phyloP scores from a whole-genome alignment of 2,113 vertebrate species.

The Irena cyanogastra region DNA sequence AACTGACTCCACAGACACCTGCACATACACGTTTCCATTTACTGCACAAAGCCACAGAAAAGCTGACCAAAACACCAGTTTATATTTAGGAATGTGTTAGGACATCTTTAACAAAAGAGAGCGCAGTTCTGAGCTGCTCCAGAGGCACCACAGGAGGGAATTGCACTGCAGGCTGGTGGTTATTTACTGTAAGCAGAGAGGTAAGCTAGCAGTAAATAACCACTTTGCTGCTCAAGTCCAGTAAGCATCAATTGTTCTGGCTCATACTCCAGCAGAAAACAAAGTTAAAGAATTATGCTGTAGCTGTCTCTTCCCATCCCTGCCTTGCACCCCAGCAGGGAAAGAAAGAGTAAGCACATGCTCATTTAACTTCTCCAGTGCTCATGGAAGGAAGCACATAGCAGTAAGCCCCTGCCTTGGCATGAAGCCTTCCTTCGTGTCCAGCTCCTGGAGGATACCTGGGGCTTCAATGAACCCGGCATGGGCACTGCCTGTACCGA shows the following conservation, averaged over 20 bases:
- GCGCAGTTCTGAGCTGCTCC: background rate
- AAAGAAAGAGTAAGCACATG: background rate
- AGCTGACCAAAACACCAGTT: background rate
- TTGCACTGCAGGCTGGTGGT: background rate
- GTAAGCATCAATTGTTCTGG: background rate
- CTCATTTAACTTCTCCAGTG: background rate
- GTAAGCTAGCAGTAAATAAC: conserved; percentile 7
- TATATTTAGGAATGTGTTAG: background rate
- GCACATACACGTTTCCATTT: background rate
- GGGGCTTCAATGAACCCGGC: background rate
- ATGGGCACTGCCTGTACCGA: background rate
- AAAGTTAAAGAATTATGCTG: background rate
- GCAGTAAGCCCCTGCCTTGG: background rate
- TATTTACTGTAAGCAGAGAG: background rate
- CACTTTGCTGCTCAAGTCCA: background rate
- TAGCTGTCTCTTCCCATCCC: background rate
- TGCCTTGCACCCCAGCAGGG: background rate
- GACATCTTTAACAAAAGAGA: background rate
- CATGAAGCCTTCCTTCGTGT: background rate
- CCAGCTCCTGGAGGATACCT: background rate
- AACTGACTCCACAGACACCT: background rate
- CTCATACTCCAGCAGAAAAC: background rate
- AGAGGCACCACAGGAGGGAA: background rate
- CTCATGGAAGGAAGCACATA: background rate
- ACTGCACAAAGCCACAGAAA: background rate